Base-by-base conservation (phyloP, 2,888 invertebrate species). In the Rhagophthalmus giganteus region DNA sequence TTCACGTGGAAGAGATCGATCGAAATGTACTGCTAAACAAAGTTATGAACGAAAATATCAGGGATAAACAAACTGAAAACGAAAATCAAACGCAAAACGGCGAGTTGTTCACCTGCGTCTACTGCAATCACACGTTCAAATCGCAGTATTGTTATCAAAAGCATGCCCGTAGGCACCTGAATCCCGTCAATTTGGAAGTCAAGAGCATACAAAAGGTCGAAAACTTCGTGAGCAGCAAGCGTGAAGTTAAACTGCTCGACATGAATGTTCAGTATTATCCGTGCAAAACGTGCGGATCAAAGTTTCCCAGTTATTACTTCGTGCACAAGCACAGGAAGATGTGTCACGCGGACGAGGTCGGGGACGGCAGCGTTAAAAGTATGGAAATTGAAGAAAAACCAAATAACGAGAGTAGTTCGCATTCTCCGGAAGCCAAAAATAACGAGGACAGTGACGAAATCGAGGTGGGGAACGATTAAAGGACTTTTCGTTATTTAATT, bases 301-400 rank as follows among this genome's bases (percentile, higher is more conserved):
- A 93, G 73, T 94, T 94, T 72, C 94, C 94, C 1, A 92, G 91
- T 59, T 94, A 94, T 71, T 94, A 94, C 76, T 94, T 94, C 77
- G 93, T 93, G 13, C 93, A 94, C 72, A 94, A 94, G 69, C 94
- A 94, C 71, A 79, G 91, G 40, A 92, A 92, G 76, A 75, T 87
- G 65, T 92, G 92, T 67, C 93, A 94, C 69, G 84, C 86, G 0
- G 85, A 84, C 39, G 84, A 85, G 59, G 73, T 74, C 61, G 73
- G 70, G 41, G 70, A 75, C 47, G 73, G 73, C 50, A 73, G 67
- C 37, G 60, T 59, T 3, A 37, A 44, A 15, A 44, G 25, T 14
- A 20, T 16, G n/a, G 44, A 50, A 12, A 26, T 16, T 6, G 51
- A 33, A 37, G 47, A 27, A 32, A 53, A 44, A 48, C 34, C 55